Percentiles rank a stretch among this genome's conserved stretches.
Evolutionary conservation across 2,113 vertebrate species (phyloP).

Genomic region (Lasiurus borealis): DNA sequence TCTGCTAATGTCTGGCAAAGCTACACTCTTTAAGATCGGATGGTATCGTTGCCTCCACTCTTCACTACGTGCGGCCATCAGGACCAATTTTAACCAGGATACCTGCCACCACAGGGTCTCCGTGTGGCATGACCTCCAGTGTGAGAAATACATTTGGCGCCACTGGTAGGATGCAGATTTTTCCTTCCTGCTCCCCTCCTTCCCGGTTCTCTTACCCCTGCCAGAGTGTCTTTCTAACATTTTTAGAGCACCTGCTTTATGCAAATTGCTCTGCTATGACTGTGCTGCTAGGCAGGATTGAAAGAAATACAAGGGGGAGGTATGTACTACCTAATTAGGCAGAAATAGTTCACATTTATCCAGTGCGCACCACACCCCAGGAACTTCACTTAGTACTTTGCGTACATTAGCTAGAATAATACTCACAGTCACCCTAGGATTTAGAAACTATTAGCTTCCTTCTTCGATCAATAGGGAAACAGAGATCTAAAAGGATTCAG

Average conservation of each 20-base stretch:
- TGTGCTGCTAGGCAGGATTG: conserved; percentile 54
- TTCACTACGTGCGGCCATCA: background rate
- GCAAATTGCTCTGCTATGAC: conserved; percentile 62
- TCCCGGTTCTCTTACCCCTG: background rate
- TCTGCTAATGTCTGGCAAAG: conserved; percentile 53
- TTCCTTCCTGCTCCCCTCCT: background rate
- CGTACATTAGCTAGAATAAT: conserved; percentile 11
- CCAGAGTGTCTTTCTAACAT: conserved; percentile 61
- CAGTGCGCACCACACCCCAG: conserved; percentile 17
- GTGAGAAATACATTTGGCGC: background rate
- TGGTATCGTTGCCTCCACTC: background rate
- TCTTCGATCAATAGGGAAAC: conserved; percentile 33
- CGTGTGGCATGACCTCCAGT: fast-evolving
- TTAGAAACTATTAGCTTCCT: conserved; percentile 57
- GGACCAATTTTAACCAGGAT: background rate
- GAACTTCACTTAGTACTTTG: conserved; percentile 43
- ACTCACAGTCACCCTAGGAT: conserved; percentile 34
- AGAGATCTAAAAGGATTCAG: conserved; percentile 15
- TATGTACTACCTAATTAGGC: conserved; percentile 64
- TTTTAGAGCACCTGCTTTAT: conserved; percentile 71
- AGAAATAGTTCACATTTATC: conserved; percentile 60
- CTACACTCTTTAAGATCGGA: background rate
- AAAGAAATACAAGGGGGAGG: conserved; percentile 49
- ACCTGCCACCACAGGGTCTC: background rate
- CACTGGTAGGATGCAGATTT: background rate